Conservation (phyloP, 1,140 invertebrate species). For the Asobara japonica region DNA sequence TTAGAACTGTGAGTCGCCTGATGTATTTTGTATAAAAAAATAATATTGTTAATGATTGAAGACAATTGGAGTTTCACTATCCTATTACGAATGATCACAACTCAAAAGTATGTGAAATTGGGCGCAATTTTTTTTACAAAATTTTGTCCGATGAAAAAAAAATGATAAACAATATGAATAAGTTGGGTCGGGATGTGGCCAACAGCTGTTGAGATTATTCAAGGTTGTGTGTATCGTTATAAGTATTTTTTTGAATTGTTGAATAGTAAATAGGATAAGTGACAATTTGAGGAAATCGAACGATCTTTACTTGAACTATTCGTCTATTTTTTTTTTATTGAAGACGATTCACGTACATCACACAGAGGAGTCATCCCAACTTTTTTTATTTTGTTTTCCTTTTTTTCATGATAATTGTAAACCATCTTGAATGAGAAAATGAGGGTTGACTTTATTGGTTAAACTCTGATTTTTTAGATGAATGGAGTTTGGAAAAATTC, state of each 20-base stretch:
- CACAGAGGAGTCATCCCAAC: no score
- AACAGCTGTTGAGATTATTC: constrained; percentile 68
- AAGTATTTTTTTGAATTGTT: constrained; percentile 66
- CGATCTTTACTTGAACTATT: background rate
- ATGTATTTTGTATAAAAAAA: constrained; percentile 50
- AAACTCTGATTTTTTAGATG: no score
- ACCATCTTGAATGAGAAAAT: no score
- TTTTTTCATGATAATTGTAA: no score
- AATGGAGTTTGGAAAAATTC: no score
- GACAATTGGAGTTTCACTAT: constrained; percentile 19
- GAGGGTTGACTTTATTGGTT: no score
- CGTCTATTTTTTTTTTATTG: background rate
- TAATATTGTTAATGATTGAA: constrained; percentile 28
- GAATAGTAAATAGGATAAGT: constrained; percentile 57
- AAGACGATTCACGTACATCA: no score
- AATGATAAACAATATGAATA: constrained; percentile 37
- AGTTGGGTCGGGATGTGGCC: constrained; percentile 57
- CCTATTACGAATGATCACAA: constrained; percentile 22
- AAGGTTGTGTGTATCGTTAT: constrained; percentile 67
- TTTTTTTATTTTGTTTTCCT: no score
- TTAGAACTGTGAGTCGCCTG: constrained; percentile 41
- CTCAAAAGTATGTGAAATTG: background rate
- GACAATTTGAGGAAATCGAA: constrained; percentile 15
- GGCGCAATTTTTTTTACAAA: background rate
- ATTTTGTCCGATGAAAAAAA: background rate